phyloP scores from a whole-genome alignment of 2,888 invertebrate species.

The Glyphotaelius pellucidus region DNA sequence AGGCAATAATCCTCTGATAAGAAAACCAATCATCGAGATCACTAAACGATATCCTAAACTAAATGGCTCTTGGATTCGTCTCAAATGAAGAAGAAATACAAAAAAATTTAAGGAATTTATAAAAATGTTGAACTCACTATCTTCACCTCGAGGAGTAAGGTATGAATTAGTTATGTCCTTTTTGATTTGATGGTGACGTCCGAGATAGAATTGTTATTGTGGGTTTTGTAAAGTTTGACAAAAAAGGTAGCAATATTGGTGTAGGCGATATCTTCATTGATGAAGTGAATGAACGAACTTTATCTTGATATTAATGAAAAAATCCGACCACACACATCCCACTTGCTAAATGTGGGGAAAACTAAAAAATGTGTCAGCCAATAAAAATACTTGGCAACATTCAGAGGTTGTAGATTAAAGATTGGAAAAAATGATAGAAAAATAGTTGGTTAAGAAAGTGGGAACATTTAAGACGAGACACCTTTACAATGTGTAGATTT shows the following conservation, averaged over 20 bases:
- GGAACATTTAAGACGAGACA: neutral
- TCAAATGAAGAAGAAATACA: neutral
- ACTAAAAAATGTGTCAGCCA: slow-evolving; percentile 7
- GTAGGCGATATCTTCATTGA: slow-evolving; percentile 42
- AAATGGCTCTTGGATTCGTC: slow-evolving; percentile 22
- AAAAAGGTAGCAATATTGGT: slow-evolving; percentile 17
- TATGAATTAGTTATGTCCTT: neutral
- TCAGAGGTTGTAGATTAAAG: neutral
- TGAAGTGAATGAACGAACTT: slow-evolving; percentile 31
- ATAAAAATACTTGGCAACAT: slow-evolving; percentile 8
- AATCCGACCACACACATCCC: slow-evolving; percentile 38
- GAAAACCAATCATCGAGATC: slow-evolving; percentile 46
- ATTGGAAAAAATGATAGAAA: neutral
- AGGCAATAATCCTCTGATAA: slow-evolving; percentile 41
- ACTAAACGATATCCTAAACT: slow-evolving; percentile 47
- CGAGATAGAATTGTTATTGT: neutral
- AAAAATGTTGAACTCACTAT: neutral
- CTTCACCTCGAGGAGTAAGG: neutral
- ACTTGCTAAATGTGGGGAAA: slow-evolving; percentile 8
- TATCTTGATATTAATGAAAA: slow-evolving; percentile 5
- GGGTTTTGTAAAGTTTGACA: neutral
- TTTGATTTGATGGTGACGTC: neutral
- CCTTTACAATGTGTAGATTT: neutral
- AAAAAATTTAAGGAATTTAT: neutral
- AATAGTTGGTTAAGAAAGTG: neutral